These are phyloP conservation scores for Sceloporus tristichus DNA, from an alignment of 2,113 vertebrate genomes.

Conservation along the genomic window DNA sequence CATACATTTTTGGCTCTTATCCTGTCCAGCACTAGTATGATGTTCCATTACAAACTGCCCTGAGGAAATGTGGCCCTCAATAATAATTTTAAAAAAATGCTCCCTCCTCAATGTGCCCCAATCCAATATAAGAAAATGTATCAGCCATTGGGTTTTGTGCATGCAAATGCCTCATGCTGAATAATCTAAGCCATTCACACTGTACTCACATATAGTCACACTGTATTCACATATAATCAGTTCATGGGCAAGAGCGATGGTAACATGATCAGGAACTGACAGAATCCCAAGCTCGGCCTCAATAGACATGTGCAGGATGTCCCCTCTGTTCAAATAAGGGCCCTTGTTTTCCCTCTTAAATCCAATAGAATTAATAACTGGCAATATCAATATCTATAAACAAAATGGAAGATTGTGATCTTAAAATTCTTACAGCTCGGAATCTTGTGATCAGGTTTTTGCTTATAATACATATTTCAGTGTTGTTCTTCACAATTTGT, in stretches of 20 bases:
- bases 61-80: too few relatives aligned
- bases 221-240: not conserved
- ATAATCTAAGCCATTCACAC: not conserved
- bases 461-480: not conserved
- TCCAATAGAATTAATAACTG: not conserved
- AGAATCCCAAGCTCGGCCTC: not conserved
- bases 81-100: too few relatives aligned
- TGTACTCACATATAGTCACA: not conserved
- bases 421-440: not conserved
- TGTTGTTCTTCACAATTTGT: not conserved
- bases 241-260: not conserved
- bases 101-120: not conserved
- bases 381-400: not conserved
- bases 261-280: not conserved
- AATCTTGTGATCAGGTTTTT: not conserved
- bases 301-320: not conserved
- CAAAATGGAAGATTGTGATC: too few relatives aligned
- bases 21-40: too few relatives aligned
- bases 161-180: not conserved
- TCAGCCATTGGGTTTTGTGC: not conserved
- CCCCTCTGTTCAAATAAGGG: not conserved
- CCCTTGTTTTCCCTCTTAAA: not conserved
- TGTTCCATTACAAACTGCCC: too few relatives aligned
- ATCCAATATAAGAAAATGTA: not conserved
- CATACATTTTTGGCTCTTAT: too few relatives aligned